phyloP scores from a whole-genome alignment of 2,113 vertebrate species.

The Mustelus asterias region DNA sequence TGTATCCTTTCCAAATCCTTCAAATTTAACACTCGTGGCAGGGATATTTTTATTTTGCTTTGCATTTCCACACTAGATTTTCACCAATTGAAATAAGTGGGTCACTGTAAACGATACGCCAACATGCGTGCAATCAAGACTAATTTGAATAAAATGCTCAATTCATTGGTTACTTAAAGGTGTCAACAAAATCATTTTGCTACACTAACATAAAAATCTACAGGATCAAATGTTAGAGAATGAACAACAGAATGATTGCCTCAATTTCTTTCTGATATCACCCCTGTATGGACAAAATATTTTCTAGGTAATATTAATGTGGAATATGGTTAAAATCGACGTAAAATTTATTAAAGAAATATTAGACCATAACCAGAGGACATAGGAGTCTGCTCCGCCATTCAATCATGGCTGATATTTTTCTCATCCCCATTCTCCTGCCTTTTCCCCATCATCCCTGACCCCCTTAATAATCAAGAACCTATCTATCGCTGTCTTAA shows the following conservation, averaged over 20 bases:
- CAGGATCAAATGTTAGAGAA: neutral
- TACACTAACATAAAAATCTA: neutral
- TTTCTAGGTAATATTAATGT: neutral
- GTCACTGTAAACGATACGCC: neutral
- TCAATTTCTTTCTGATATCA: neutral
- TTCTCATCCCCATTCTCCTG: no score
- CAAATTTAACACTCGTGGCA: neutral
- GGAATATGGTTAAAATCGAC: neutral
- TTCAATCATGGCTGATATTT: no score
- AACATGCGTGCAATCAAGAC: neutral
- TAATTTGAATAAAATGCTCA: neutral
- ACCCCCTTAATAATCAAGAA: no score
- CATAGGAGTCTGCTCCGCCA: no score
- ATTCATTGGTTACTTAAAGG: neutral
- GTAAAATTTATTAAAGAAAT: neutral
- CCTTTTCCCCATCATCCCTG: no score
- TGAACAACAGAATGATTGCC: neutral
- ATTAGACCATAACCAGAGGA: neutral
- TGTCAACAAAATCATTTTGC: slow-evolving; percentile 9
- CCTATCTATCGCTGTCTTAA: no score
- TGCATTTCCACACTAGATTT: neutral
- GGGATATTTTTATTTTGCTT: neutral
- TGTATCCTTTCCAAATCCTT: neutral
- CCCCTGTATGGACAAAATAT: neutral
- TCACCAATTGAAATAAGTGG: neutral